A percentile compares a stretch with the other conserved stretches of the same genome.
phyloP scores from a whole-genome alignment of 2,888 invertebrate species.

The Stenolophus ochropezus region DNA sequence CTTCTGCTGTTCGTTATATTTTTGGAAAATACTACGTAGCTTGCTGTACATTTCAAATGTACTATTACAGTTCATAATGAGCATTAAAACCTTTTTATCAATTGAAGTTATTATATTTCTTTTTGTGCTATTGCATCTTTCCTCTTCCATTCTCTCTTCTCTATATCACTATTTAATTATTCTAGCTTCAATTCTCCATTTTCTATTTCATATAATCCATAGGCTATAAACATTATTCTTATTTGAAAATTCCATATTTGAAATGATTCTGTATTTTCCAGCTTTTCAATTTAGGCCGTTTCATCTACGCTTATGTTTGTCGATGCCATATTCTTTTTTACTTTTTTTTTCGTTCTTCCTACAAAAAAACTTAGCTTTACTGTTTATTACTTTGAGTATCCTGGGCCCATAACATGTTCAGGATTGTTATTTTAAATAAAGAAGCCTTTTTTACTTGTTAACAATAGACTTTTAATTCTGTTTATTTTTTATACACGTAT shows the following conservation, averaged over 20 bases:
- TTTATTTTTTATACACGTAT: too few species aligned
- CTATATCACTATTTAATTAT: background rate
- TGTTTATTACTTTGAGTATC: background rate
- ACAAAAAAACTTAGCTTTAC: background rate
- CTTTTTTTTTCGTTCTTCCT: background rate
- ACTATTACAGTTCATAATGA: too few species aligned
- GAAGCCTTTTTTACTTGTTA: too few species aligned
- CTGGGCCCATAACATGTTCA: background rate
- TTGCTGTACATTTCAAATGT: background rate
- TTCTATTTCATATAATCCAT: background rate
- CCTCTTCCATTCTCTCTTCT: background rate
- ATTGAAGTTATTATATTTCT: too few species aligned
- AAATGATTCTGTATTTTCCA: background rate
- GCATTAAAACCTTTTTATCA: too few species aligned
- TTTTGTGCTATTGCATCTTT: conserved; percentile 40
- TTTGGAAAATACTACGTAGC: background rate
- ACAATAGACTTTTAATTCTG: too few species aligned
- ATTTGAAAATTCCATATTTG: background rate
- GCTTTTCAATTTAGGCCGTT: background rate
- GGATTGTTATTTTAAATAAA: background rate
- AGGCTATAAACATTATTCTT: background rate
- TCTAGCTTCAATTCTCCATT: background rate
- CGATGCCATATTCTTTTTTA: background rate
- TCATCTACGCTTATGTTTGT: background rate
- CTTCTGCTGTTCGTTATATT: background rate